These are phyloP conservation scores for Ataeniobius toweri DNA, from an alignment of 2,797 vertebrate species.

Conservation along the genomic window DNA sequence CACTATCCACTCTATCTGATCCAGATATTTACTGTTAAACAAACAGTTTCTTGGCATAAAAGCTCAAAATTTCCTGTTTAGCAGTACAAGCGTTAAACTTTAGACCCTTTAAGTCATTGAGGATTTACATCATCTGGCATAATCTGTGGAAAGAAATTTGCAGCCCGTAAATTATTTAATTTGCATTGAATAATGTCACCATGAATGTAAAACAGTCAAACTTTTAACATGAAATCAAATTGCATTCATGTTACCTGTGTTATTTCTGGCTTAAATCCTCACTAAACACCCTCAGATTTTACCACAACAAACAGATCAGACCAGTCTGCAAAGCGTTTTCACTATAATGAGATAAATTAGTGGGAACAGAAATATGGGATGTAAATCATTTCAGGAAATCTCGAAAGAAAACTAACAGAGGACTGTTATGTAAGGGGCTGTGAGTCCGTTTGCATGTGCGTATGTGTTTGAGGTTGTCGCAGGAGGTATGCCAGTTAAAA, in stretches of 20 bases:
- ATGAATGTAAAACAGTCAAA: not conserved
- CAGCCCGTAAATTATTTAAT: not conserved
- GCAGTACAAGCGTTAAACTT: not conserved
- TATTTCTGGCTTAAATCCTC: not conserved
- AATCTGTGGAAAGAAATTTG: not conserved
- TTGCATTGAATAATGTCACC: not conserved
- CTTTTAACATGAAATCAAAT: not conserved
- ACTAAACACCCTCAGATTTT: not conserved
- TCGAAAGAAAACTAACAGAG: conserved; percentile 28
- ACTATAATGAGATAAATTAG: conserved; percentile 22
- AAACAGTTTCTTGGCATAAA: not conserved
- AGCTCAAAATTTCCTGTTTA: not conserved
- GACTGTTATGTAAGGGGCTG: conserved; percentile 19
- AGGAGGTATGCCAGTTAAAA: conserved; percentile 70
- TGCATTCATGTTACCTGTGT: not conserved
- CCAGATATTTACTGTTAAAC: not conserved
- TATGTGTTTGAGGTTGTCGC: conserved; percentile 14
- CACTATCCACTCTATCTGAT: not conserved
- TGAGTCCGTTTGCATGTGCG: conserved; percentile 5
- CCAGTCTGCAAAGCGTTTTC: conserved; percentile 11
- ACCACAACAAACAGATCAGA: not conserved
- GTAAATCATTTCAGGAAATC: conserved; percentile 38
- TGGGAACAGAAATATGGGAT: conserved; percentile 2
- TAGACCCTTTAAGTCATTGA: not conserved
- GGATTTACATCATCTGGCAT: not conserved